Conservation (phyloP, 2,888 invertebrate genomes). For the Drosophila rellima region DNA sequence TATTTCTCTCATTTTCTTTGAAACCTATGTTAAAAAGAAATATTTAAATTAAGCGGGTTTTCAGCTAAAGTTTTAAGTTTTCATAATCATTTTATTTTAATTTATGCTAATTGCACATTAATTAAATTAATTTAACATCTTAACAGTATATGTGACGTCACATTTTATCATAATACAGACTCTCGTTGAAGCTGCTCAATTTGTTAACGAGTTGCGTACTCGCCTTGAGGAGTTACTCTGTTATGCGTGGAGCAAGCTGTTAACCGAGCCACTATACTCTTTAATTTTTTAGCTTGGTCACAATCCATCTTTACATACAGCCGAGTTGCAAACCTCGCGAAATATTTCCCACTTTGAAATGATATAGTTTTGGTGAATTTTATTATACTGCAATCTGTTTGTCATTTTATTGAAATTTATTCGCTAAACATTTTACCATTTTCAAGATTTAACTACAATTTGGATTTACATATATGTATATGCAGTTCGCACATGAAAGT, state of each 20-base stretch:
- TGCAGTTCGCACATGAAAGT: conserved; percentile 21
- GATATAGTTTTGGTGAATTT: conserved; percentile 1
- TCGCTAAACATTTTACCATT: conserved; percentile 71
- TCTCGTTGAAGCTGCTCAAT: not conserved
- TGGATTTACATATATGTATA: conserved; percentile 62
- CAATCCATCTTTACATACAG: conserved; percentile 16
- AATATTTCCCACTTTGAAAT: not conserved
- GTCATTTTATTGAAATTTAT: conserved; percentile 72
- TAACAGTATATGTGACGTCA: conserved; percentile 32
- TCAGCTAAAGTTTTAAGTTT: not conserved
- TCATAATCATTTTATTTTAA: not conserved
- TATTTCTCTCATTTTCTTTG: not conserved
- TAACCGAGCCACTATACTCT: not conserved
- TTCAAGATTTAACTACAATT: conserved; percentile 77
- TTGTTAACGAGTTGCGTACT: not conserved
- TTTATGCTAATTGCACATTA: not conserved
- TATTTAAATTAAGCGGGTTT: not conserved
- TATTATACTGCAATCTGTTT: conserved; percentile 60
- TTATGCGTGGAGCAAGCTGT: not conserved
- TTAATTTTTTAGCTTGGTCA: conserved; percentile 3
- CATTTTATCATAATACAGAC: not conserved
- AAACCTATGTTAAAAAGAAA: not conserved
- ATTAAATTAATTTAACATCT: not conserved
- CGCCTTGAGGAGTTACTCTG: conserved; percentile 33
- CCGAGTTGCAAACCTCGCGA: conserved; percentile 5